Base-by-base conservation (phyloP, 1,140 invertebrate species). In the Drosophila tristis region DNA sequence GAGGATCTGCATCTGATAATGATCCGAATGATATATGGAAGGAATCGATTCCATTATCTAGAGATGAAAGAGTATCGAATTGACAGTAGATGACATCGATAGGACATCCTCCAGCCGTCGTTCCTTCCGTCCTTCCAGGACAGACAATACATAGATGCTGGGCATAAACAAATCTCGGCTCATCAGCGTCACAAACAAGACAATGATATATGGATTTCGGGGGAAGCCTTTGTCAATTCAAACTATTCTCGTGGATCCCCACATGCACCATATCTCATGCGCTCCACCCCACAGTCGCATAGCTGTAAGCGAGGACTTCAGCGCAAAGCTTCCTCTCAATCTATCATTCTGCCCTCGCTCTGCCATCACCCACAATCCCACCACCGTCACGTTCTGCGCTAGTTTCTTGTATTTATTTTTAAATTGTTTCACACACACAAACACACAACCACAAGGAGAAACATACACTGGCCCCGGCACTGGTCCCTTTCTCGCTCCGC, bases 321-420 rank as follows among this genome's bases (percentile, higher is more conserved):
- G 47, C 57, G 51, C 57, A 50, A 55, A 57, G 59, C 58, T 56
- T 62, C 57, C 59, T 73, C 68, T 78, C 78, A 86, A 86, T 86
- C 84, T 89, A 87, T 86, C 82, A 87, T 82, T 60, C 74, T 63
- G 66, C 82, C 82, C 82, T 86, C 82, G 82, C 74, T 74, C 44
- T 11, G 39, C 53, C 63, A 47, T 45, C 39, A 15, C 54, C 43
- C 50, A 44, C 60, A 43, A 45, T 39, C 68, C 74, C 74, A 48
- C 29, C 62, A 64, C 60, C 74, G 58, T 63, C 74, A 74, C 60
- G 68, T 72, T 78, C 47, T 87, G 82, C 63, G 78, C 82, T 86
- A 87, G 82, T 86, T 86, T 86, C 84, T 86, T 82, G 84, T 87
- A 86, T 86, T 86, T 86, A 86, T 86, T 86, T 86, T 86, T 87